Conservation (phyloP, 2,888 invertebrate species). For the Stegana nigrithorax region DNA sequence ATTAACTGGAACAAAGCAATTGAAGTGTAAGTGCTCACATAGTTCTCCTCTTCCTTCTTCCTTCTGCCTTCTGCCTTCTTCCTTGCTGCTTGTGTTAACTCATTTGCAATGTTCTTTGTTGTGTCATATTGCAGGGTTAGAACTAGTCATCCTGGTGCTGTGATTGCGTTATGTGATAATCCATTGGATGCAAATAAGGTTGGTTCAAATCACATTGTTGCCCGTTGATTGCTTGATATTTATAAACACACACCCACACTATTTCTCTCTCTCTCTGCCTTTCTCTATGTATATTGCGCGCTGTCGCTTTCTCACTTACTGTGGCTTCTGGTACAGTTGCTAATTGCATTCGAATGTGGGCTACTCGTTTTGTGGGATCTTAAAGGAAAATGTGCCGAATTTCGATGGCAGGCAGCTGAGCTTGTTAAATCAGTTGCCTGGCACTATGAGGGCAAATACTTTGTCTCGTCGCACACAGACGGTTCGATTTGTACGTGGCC, state of each 20-base stretch:
- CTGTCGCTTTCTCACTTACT: not conserved
- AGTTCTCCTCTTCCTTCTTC: not conserved
- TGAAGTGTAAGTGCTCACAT: conserved; percentile 87
- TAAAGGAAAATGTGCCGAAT: conserved; percentile 85
- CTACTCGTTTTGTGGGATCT: conserved; percentile 97
- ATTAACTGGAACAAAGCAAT: conserved; percentile 99
- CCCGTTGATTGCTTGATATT: not conserved
- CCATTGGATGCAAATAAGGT: conserved; percentile 97
- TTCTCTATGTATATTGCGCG: too few species aligned
- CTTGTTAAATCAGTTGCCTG: conserved; percentile 89
- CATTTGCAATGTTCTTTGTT: not conserved
- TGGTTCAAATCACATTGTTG: conserved; percentile 61
- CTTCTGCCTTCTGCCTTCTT: not conserved
- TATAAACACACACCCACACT: not conserved
- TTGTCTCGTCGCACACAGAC: conserved; percentile 96
- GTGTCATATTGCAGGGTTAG: conserved; percentile 76
- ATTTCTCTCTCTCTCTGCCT: not conserved
- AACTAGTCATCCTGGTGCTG: conserved; percentile 96
- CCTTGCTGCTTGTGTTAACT: too few species aligned
- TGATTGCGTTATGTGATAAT: conserved; percentile 96
- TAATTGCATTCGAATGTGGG: conserved; percentile 96
- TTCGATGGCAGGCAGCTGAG: conserved; percentile 82
- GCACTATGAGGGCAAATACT: conserved; percentile 98
- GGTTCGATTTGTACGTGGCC: conserved; percentile 97
- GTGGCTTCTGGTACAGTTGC: conserved; percentile 73